Conservation (phyloP, 2,113 vertebrate species). For the Gorsachius goisagi region DNA sequence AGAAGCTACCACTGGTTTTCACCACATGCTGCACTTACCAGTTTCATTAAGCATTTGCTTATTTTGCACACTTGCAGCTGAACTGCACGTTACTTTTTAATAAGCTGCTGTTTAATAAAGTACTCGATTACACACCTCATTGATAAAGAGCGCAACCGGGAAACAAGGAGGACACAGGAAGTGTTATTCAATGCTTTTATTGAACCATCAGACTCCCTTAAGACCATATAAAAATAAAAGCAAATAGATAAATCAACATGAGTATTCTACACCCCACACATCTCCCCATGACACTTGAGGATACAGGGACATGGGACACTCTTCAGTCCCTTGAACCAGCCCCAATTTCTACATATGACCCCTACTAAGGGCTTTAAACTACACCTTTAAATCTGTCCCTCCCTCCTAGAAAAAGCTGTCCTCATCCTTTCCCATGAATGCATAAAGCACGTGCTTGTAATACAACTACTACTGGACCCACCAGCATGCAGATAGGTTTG, state of each 20-base stretch:
- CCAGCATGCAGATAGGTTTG: not conserved
- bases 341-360: not conserved
- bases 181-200: conserved; percentile 8
- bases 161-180: not conserved
- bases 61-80: not conserved
- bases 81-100: not conserved
- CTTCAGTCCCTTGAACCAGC: not conserved
- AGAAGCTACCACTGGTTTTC: not conserved
- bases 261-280: not conserved
- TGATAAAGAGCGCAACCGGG: not conserved
- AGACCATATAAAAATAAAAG: not conserved
- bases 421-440: not conserved
- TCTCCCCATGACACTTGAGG: not conserved
- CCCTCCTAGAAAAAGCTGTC: not conserved
- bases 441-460: not conserved
- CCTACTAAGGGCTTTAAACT: not conserved
- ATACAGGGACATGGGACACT: not conserved
- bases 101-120: not conserved
- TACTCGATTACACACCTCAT: conserved; percentile 1
- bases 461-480: not conserved
- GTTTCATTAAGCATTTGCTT: not conserved
- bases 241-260: not conserved
- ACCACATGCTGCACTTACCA: not conserved
- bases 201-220: not conserved
- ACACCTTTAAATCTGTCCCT: not conserved